Conservation (phyloP, 2,797 vertebrate species). For the Acridotheres tristis region DNA sequence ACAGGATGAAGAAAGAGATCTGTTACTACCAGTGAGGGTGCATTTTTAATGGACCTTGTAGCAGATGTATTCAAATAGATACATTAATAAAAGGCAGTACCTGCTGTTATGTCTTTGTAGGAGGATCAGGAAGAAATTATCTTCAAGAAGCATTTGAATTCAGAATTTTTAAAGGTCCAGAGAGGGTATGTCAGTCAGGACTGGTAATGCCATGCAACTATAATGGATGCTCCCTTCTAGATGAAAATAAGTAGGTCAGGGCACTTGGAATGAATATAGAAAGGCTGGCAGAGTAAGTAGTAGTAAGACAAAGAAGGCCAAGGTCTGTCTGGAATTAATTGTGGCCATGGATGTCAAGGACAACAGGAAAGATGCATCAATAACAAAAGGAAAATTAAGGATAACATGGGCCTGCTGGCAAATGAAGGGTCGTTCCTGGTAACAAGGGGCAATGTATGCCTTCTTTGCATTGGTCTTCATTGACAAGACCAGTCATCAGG, state of each 20-base stretch:
- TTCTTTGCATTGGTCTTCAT: not conserved
- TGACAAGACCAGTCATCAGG: not conserved
- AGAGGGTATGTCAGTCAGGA: not conserved
- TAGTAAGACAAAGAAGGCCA: not conserved
- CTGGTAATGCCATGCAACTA: not conserved
- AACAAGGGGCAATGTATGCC: not conserved
- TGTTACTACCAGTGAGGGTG: not conserved
- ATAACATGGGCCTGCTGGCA: not conserved
- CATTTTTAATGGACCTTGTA: not conserved
- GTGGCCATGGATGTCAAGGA: not conserved
- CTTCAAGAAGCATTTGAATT: not conserved
- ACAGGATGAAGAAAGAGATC: not conserved
- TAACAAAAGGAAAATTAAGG: not conserved
- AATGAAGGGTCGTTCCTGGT: not conserved
- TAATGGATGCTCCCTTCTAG: not conserved
- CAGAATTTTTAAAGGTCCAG: not conserved
- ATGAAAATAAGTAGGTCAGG: not conserved
- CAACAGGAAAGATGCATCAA: not conserved
- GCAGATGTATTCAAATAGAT: not conserved
- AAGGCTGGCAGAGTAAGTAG: not conserved
- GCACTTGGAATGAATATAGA: not conserved
- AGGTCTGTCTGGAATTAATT: not conserved
- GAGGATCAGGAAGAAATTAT: not conserved
- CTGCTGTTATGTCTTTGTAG: not conserved
- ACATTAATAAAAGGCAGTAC: not conserved